Evolutionary conservation across 2,113 vertebrate species (phyloP).

Genomic region (Oncorhynchus mykiss): DNA sequence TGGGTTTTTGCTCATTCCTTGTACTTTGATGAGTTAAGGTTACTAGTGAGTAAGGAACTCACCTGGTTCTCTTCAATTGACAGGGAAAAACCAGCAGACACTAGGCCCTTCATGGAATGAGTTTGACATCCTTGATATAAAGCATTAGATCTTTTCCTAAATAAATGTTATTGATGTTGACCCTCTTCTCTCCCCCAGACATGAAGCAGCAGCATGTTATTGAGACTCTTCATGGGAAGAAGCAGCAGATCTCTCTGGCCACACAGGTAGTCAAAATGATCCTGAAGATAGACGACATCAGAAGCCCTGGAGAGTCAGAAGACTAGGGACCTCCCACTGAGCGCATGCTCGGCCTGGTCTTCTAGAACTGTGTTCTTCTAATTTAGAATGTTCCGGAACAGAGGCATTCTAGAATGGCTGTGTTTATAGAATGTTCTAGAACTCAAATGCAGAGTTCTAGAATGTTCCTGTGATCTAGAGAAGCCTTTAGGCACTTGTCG

Average conservation of each 20-base stretch:
- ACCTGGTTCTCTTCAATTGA: no score
- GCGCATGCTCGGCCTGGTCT: slow-evolving; percentile 12
- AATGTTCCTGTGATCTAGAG: neutral
- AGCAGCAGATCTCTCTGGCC: slow-evolving; percentile 93
- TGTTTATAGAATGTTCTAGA: neutral
- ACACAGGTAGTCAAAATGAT: slow-evolving; percentile 98
- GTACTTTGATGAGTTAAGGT: no score
- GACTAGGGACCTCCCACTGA: slow-evolving; percentile 70
- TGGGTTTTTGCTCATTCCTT: no score
- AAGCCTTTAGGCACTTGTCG: slow-evolving; percentile 51
- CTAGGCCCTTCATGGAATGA: no score
- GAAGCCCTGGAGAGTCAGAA: slow-evolving; percentile 89
- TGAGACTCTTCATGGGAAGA: slow-evolving; percentile 96
- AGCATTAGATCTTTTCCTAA: no score
- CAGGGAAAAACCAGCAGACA: no score
- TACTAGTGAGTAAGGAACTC: no score
- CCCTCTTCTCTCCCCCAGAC: slow-evolving; percentile 69
- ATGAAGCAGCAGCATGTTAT: slow-evolving; percentile 98
- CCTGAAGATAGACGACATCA: slow-evolving; percentile 96
- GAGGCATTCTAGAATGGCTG: neutral
- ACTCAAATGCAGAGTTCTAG: neutral
- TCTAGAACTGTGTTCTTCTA: slow-evolving; percentile 23
- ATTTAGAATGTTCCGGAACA: slow-evolving; percentile 5
- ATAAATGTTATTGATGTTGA: no score
- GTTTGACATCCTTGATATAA: no score